Evolutionary conservation across 2,113 vertebrate species (phyloP), one percentile per base, ranked within the genome.

Genomic region (Hiodon alosoides): DNA sequence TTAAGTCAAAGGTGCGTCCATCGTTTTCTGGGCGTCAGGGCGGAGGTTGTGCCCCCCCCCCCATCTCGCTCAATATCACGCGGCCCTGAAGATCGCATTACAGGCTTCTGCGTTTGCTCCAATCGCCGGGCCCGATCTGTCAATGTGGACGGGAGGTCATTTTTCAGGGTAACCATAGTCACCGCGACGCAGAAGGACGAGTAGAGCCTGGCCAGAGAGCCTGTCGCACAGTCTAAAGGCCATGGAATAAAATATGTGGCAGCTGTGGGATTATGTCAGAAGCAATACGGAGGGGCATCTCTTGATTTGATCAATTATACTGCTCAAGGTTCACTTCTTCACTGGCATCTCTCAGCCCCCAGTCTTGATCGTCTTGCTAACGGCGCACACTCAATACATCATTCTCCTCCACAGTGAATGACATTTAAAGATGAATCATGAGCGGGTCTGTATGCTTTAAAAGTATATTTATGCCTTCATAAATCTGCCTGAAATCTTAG

Each of bases 261-360:
- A 47, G 4, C 5, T 16, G 46, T 61, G 46, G 57, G 10, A 57
- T 57, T 5, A 10, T 5, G 54, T 31, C 31, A 31, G 31, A 31
- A 31, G 31, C 31, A 31, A 31, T 31, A 31, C 31, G 31, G 31
- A 31, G 31, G 31, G 31, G 31, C 31, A 31, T 31, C 31, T 54
- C 69, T 48, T 62, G 7, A 31, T 70, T 67, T 76, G 57, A 70
- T 69, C 57, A 62, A 54, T 70, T 76, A 62, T 62, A 61, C 67
- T n/a, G 66, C 14, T 61, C 67, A 75, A 75, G 67, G 67, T 60
- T 67, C 54, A 31, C 7, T 67, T 17, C 61, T 62, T 67, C n/a
- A 51, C 47, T 46, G 31, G 8, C 46, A 10, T 3, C 65, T 31
- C 13, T 11, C 71, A 51, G 52, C 59, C 59, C 50, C 14, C 72